phyloP scores from a whole-genome alignment of 2,888 invertebrate genomes.

The Megalurothrips usitatus region DNA sequence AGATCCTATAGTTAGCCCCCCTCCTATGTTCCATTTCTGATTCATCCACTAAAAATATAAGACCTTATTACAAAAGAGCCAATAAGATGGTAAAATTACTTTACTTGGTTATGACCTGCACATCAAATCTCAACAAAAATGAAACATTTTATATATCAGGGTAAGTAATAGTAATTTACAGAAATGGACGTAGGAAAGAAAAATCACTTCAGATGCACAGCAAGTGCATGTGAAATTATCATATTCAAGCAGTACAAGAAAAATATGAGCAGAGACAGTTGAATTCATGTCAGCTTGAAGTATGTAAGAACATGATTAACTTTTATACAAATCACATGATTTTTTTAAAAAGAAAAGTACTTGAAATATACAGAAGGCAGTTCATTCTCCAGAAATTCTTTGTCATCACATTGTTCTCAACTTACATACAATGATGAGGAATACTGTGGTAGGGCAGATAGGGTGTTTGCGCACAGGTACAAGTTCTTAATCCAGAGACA shows the following conservation, averaged over 20 bases:
- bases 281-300: background rate
- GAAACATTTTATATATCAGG: no score
- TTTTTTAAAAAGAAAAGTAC: background rate
- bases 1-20: no score
- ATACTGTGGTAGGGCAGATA: no score
- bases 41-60: no score
- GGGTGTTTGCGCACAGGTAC: no score
- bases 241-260: background rate
- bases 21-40: no score
- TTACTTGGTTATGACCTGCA: no score
- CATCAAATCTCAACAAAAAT: no score
- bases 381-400: background rate
- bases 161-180: background rate
- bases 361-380: background rate
- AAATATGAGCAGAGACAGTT: slow-evolving; percentile 5
- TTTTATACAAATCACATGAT: background rate
- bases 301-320: background rate
- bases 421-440: no score
- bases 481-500: no score
- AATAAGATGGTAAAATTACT: no score
- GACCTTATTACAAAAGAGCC: no score
- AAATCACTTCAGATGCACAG: background rate
- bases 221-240: background rate
- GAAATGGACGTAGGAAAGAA: background rate
- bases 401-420: background rate